These are phyloP conservation scores for Caiman crocodilus DNA, from an alignment of 2,797 vertebrate genomes.

Conservation along the genomic window DNA sequence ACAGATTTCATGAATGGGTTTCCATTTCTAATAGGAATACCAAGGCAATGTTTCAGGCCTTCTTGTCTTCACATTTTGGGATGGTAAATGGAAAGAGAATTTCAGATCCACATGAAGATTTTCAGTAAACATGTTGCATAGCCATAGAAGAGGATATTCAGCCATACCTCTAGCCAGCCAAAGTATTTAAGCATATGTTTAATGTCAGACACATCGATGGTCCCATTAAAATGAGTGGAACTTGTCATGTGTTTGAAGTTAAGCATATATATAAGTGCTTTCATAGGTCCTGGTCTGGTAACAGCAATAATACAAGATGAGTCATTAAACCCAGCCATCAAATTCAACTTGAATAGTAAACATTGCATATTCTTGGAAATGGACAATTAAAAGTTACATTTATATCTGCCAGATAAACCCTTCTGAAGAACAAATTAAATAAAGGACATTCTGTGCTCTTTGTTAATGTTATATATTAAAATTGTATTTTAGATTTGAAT, in stretches of 20 bases:
- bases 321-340: background rate
- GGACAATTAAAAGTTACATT: background rate
- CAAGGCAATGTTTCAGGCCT: background rate
- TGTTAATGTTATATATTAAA: too few relatives aligned
- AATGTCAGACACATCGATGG: background rate
- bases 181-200: background rate
- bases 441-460: too few relatives aligned
- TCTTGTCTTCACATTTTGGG: background rate
- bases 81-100: background rate
- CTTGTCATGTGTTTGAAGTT: background rate
- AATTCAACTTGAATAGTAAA: background rate
- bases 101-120: background rate
- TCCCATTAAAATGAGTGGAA: background rate
- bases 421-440: too few relatives aligned
- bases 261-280: background rate
- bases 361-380: background rate
- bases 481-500: background rate
- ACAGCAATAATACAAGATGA: background rate
- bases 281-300: background rate
- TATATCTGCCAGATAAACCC: too few relatives aligned
- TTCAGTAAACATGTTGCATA: background rate
- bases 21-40: constrained; percentile 1
- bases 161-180: background rate
- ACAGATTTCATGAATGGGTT: constrained; percentile 32
- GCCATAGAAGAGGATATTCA: background rate